Base-by-base conservation (phyloP, 2,113 vertebrate species). In the Pygoscelis antarcticus region DNA sequence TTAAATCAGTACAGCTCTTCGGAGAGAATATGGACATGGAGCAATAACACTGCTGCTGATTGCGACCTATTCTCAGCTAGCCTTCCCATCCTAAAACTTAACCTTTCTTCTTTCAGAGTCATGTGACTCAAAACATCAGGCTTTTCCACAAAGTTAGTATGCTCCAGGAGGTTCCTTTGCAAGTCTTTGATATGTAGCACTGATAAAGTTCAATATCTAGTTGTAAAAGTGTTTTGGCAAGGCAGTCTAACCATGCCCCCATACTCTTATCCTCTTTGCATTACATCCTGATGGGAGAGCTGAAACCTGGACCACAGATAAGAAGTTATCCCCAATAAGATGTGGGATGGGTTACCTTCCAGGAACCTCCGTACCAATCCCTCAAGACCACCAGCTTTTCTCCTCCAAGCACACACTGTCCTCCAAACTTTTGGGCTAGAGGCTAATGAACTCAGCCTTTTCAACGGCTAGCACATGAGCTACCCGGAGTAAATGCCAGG, bases 101-200 rank as follows among this genome's bases (percentile, higher is more conserved):
- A 47, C 3, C 8, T 70, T 60, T 40, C 32, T 29, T 70, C 52
- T 46, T 54, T 55, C 52, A 62, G 40, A 75, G 7, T 23, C 3
- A 0, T 1, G 2, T 0, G 2, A 6, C 18, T 70, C 46, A 36
- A n/a, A 29, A 27, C 4, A 3, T 0, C 16, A 38, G 30, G 17
- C 6, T 64, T 72, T 57, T 23, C 60, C 49, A 46, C 17, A 7
- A 42, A 9, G 8, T 40, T 5, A 1, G 0, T 6, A 3, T 4
- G 32, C 27, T 61, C 23, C 62, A 46, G 29, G 22, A 72, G 7
- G 2, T 8, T 61, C 25, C 55, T 65, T 80, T 2, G 0, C 25
- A 44, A 25, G 15, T 16, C 38, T 70, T 36, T 32, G 22, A 27
- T 44, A 30, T 0, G 2, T 18, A 11, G 16, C 25, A 29, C 7